Percentiles rank a stretch among this genome's conserved stretches.
Conservation (phyloP, 2,797 vertebrate species). For the Gambelia wislizenii region DNA sequence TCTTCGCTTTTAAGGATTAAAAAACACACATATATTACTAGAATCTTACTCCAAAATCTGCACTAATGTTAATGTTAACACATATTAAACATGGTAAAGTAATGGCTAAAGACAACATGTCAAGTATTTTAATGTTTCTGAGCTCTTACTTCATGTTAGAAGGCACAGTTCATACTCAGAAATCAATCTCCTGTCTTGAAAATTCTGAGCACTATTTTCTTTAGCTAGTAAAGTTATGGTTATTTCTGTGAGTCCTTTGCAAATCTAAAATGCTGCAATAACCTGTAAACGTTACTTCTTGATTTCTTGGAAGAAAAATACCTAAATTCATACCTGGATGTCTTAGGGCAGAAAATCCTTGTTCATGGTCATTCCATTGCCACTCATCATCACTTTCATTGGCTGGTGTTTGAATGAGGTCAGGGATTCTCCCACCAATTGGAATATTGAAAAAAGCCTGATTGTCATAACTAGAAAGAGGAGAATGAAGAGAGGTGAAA, state of each 20-base stretch:
- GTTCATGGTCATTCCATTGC: slow-evolving; percentile 83
- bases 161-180: background rate
- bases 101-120: no score
- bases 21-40: background rate
- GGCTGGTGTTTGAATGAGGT: slow-evolving; percentile 74
- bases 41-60: no score
- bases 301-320: background rate
- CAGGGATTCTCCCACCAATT: slow-evolving; percentile 86
- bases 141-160: background rate
- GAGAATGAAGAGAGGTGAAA: background rate
- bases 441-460: slow-evolving; percentile 84
- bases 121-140: no score
- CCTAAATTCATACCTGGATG: slow-evolving; percentile 82
- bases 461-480: slow-evolving; percentile 74
- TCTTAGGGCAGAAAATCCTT: slow-evolving; percentile 87
- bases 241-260: background rate
- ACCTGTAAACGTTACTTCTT: background rate
- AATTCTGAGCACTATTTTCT: background rate
- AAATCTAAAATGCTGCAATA: background rate
- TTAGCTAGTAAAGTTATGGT: background rate
- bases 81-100: no score
- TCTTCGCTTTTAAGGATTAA: no score
- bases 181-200: background rate
- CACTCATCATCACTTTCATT: slow-evolving; percentile 82
- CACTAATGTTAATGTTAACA: no score